phyloP scores from a whole-genome alignment of 2,113 vertebrate genomes.

The Serinus canaria region DNA sequence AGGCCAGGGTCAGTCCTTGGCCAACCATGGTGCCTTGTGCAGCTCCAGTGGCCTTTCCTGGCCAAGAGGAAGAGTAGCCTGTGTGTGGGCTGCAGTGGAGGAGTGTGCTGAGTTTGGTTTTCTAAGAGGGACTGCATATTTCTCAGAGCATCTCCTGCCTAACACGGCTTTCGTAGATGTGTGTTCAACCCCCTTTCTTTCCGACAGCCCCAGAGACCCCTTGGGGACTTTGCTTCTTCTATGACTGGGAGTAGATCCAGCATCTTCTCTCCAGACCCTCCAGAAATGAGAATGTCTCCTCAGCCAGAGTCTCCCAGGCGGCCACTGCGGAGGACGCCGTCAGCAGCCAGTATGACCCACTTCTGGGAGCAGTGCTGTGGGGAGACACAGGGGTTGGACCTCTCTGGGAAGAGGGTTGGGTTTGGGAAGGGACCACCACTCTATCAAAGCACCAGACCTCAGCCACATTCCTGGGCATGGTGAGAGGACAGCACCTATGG shows the following conservation, averaged over 20 bases:
- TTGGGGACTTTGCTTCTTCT: slow-evolving; percentile 64
- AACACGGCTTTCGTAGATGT: background rate
- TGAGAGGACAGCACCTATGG: background rate
- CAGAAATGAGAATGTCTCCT: slow-evolving; percentile 57
- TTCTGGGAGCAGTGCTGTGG: background rate
- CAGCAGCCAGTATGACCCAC: slow-evolving; percentile 66
- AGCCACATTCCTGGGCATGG: background rate
- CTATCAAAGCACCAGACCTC: background rate
- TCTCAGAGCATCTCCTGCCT: background rate
- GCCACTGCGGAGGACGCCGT: slow-evolving; percentile 67
- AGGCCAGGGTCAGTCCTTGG: background rate
- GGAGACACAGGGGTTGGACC: background rate
- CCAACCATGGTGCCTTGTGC: background rate
- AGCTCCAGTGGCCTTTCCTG: background rate
- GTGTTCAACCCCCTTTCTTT: slow-evolving; percentile 37
- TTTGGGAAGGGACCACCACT: background rate
- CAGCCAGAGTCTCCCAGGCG: slow-evolving; percentile 60
- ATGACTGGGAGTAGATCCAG: slow-evolving; percentile 62
- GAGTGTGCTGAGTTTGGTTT: background rate
- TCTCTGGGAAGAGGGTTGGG: background rate
- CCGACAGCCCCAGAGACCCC: slow-evolving; percentile 65
- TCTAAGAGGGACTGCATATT: background rate
- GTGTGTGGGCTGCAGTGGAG: background rate
- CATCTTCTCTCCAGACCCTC: slow-evolving; percentile 58
- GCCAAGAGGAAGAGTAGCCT: background rate